Conservation (phyloP, 2,888 invertebrate species). For the Brenthis hecate region DNA sequence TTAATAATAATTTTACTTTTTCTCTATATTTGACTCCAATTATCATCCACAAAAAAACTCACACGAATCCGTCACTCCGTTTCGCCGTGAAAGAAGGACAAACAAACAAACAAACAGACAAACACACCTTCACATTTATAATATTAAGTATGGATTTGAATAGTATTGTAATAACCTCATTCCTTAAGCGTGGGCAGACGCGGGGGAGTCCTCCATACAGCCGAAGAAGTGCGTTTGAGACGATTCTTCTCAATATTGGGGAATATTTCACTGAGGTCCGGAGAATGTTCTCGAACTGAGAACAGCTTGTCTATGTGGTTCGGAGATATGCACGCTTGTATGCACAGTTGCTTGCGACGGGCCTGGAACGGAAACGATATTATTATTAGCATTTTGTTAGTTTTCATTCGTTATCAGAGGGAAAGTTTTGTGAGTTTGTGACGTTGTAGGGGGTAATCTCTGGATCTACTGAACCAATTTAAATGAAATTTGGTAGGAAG, state of each 20-base stretch:
- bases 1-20: too few species aligned
- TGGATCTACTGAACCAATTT: too few species aligned
- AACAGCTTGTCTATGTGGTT: constrained; percentile 83
- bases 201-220: constrained; percentile 87
- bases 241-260: constrained; percentile 84
- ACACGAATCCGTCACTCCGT: too few species aligned
- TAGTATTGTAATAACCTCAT: constrained; percentile 33
- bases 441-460: too few species aligned
- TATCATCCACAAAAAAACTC: too few species aligned
- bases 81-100: too few species aligned
- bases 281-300: constrained; percentile 82
- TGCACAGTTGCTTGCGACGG: constrained; percentile 66
- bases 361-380: constrained; percentile 39
- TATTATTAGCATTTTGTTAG: neutral
- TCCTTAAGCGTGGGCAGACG: constrained; percentile 77
- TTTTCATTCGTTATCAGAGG: too few species aligned
- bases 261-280: constrained; percentile 86
- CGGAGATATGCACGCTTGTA: constrained; percentile 69
- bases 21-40: too few species aligned
- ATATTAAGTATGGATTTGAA: neutral
- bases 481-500: too few species aligned
- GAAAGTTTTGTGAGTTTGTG: too few species aligned
- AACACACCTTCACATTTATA: too few species aligned
- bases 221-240: constrained; percentile 88
- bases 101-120: too few species aligned